A percentile compares a stretch with the other conserved stretches of the same genome.
These are phyloP conservation scores for Chrysolina oricalcia DNA, from an alignment of 2,888 invertebrate species.

Conservation along the genomic window DNA sequence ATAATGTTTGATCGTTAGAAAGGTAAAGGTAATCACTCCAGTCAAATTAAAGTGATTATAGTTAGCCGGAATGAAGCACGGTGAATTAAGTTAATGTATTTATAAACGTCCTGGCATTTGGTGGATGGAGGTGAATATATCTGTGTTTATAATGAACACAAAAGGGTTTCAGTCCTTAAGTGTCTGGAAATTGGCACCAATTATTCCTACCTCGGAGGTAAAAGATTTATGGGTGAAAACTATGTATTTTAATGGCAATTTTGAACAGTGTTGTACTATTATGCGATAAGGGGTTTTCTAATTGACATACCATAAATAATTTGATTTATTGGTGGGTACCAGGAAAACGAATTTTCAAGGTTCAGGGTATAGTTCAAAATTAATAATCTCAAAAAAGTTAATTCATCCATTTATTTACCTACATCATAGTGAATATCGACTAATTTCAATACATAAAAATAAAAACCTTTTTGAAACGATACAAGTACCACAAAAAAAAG, in stretches of 20 bases:
- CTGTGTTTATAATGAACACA: slow-evolving; percentile 26
- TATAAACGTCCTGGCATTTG: slow-evolving; percentile 46
- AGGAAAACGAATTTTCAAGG: too few species aligned
- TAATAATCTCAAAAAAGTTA: too few species aligned
- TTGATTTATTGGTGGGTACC: background rate
- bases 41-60: slow-evolving; percentile 47
- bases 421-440: too few species aligned
- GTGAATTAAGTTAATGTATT: slow-evolving; percentile 45
- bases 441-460: too few species aligned
- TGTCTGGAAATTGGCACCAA: slow-evolving; percentile 46
- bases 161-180: slow-evolving; percentile 36
- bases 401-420: too few species aligned
- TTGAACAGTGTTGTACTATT: background rate
- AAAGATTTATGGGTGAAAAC: slow-evolving; percentile 36
- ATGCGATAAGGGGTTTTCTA: background rate
- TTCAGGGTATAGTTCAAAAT: too few species aligned
- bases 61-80: slow-evolving; percentile 34
- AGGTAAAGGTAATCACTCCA: slow-evolving; percentile 42
- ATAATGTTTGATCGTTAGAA: slow-evolving; percentile 36
- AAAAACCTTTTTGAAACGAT: too few species aligned
- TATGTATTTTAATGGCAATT: background rate
- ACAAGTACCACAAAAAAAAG: too few species aligned
- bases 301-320: background rate
- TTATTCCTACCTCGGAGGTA: slow-evolving; percentile 45
- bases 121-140: slow-evolving; percentile 32